Conservation (phyloP, 2,888 invertebrate species). For the Eilema griseolum region DNA sequence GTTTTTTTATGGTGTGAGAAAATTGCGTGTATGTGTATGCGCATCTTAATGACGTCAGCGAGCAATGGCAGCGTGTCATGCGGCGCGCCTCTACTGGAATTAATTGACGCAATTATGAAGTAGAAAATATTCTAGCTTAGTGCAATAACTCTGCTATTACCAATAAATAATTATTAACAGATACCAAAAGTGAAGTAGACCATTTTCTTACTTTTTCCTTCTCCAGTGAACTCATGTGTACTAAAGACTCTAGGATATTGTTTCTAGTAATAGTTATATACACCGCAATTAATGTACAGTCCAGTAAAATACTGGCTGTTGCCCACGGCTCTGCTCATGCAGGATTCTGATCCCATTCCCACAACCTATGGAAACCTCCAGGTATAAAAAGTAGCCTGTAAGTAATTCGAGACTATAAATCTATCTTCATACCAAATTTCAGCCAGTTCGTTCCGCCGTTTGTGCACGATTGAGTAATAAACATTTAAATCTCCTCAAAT, state of each 20-base stretch:
- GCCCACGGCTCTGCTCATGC: too few species aligned
- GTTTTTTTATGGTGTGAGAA: slow-evolving; percentile 67
- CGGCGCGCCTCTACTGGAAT: slow-evolving; percentile 74
- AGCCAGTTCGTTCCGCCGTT: too few species aligned
- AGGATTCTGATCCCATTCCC: too few species aligned
- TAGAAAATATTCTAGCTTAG: slow-evolving; percentile 80
- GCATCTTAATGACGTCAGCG: slow-evolving; percentile 77
- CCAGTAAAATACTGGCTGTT: too few species aligned
- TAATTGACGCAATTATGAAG: slow-evolving; percentile 82
- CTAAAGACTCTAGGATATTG: neutral
- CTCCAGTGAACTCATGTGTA: slow-evolving; percentile 17
- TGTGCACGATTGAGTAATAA: too few species aligned
- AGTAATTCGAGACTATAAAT: too few species aligned
- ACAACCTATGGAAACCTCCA: too few species aligned
- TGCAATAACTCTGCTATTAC: slow-evolving; percentile 72
- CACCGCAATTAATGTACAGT: too few species aligned
- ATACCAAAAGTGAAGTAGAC: slow-evolving; percentile 39
- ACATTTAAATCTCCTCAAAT: too few species aligned
- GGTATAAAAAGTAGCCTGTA: too few species aligned
- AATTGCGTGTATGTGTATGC: slow-evolving; percentile 77
- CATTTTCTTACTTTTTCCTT: slow-evolving; percentile 32
- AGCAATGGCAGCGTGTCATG: slow-evolving; percentile 68
- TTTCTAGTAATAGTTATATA: neutral
- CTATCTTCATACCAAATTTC: too few species aligned
- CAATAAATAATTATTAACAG: slow-evolving; percentile 68